Percentiles rank a stretch among this genome's conserved stretches.
Conservation (phyloP, 2,113 vertebrate species). For the Leptobrachium leishanense region DNA sequence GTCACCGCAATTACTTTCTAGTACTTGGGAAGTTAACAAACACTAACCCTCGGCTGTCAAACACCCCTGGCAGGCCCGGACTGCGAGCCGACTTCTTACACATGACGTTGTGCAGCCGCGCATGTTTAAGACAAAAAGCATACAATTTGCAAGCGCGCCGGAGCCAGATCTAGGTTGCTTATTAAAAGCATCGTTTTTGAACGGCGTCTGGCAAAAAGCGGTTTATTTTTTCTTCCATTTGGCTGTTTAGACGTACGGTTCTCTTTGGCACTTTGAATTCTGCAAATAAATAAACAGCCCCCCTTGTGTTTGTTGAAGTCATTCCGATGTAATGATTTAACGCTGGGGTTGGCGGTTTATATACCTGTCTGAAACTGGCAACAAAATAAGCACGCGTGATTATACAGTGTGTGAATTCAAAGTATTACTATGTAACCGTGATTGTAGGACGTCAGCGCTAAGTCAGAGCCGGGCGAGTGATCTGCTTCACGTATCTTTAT, state of each 20-base stretch:
- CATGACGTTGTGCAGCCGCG: constrained; percentile 21
- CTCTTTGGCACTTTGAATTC: constrained; percentile 15
- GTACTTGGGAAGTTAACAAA: constrained; percentile 35
- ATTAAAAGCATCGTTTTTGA: constrained; percentile 2
- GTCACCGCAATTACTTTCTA: not conserved
- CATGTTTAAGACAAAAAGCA: not conserved
- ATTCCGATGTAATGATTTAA: not conserved
- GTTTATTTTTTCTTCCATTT: constrained; percentile 53
- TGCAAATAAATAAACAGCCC: constrained; percentile 15
- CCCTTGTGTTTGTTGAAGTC: constrained; percentile 3
- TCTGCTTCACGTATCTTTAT: too few species aligned
- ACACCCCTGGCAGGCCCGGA: not conserved
- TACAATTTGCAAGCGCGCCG: not conserved
- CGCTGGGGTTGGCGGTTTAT: not conserved
- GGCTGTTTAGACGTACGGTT: constrained; percentile 9
- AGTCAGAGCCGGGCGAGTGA: too few species aligned
- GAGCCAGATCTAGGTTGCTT: constrained; percentile 41
- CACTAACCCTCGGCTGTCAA: constrained; percentile 34
- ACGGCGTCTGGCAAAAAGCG: constrained; percentile 32
- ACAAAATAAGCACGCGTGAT: too few species aligned
- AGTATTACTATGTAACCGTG: too few species aligned
- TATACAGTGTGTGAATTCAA: too few species aligned
- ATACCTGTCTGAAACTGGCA: not conserved
- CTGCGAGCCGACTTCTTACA: accelerated
- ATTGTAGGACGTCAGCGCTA: too few species aligned